Percentiles rank a stretch among this genome's conserved stretches.
Evolutionary conservation across 2,888 invertebrate genomes (phyloP).

Genomic region (Ophioninae sp.): DNA sequence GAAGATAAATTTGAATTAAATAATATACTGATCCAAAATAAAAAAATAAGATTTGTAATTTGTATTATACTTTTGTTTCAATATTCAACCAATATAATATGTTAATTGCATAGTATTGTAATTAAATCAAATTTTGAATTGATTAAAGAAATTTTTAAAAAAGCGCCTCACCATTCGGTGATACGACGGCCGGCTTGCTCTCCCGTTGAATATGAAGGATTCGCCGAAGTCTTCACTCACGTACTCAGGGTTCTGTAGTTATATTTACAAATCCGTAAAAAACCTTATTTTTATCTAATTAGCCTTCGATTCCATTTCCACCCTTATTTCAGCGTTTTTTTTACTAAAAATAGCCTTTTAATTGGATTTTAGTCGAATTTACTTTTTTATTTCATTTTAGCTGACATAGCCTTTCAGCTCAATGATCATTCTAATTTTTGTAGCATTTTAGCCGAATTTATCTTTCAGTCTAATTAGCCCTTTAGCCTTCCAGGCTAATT

Average conservation of each 20-base stretch:
- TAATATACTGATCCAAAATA: neutral
- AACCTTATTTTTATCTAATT: neutral
- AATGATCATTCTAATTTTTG: no score
- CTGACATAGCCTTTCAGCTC: no score
- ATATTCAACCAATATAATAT: no score
- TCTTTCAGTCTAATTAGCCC: neutral
- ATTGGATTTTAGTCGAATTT: no score
- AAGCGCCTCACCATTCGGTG: slow-evolving; percentile 62
- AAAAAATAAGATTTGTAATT: no score
- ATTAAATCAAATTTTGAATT: no score
- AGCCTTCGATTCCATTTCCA: no score
- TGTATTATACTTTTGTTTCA: no score
- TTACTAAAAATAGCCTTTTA: no score
- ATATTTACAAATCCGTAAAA: neutral
- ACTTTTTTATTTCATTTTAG: no score
- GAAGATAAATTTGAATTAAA: slow-evolving; percentile 54
- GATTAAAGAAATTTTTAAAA: slow-evolving; percentile 47
- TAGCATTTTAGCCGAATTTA: neutral
- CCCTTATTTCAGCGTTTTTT: no score
- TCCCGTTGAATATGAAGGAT: slow-evolving; percentile 75
- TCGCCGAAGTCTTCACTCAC: slow-evolving; percentile 81
- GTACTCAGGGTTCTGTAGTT: slow-evolving; percentile 71
- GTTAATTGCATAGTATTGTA: neutral
- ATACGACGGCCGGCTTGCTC: neutral
- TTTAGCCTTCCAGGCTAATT: neutral